Conservation (phyloP, 2,888 invertebrate species). For the Clusia tigrina region DNA sequence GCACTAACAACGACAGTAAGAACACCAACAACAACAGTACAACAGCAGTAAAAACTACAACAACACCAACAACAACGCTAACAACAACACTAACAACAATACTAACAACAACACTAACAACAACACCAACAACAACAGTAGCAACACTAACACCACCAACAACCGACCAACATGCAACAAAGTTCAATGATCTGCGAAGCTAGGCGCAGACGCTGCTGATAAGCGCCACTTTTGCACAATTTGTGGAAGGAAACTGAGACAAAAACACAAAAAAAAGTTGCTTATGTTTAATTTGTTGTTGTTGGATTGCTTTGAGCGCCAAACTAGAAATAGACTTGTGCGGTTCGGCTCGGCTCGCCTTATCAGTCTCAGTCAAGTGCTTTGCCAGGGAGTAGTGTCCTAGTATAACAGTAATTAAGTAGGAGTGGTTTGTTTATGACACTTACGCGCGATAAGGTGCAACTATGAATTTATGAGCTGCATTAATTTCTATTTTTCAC, state of each 20-base stretch:
- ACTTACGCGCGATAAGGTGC: background rate
- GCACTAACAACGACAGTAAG: background rate
- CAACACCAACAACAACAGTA: no score
- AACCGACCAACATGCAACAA: background rate
- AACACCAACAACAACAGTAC: no score
- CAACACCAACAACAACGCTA: no score
- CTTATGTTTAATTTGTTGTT: background rate
- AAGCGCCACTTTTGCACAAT: slow-evolving; percentile 9
- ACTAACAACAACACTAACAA: no score
- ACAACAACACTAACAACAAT: no score
- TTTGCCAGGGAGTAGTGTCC: background rate
- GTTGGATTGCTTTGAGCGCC: background rate
- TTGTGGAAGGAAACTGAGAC: no score
- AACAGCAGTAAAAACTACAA: no score
- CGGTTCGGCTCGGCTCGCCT: background rate
- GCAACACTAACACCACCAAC: slow-evolving; percentile 16
- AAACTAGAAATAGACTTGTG: no score
- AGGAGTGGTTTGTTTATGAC: slow-evolving; percentile 6
- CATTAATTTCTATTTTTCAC: no score
- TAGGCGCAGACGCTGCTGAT: background rate
- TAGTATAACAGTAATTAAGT: background rate
- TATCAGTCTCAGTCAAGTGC: slow-evolving; percentile 8
- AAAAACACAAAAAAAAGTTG: no score
- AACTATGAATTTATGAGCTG: no score
- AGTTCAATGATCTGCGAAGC: background rate